A percentile compares a stretch with the other conserved stretches of the same genome.
These are phyloP conservation scores for Phataginus tetradactyla DNA, from an alignment of 2,797 vertebrate species.

Conservation along the genomic window DNA sequence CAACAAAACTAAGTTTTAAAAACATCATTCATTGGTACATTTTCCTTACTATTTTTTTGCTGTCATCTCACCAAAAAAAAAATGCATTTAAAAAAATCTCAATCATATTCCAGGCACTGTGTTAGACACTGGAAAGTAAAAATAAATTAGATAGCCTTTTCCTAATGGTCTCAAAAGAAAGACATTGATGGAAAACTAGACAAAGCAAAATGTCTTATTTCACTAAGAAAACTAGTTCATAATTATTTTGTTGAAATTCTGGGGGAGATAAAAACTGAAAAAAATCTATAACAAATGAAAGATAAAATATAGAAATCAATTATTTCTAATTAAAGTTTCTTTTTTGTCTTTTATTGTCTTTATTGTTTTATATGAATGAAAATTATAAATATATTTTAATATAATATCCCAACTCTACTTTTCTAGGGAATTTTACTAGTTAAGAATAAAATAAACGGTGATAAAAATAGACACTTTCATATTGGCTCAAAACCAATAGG, in stretches of 20 bases:
- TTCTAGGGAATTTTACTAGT: neutral
- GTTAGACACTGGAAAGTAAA: neutral
- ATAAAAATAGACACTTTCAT: neutral
- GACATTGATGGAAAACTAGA: neutral
- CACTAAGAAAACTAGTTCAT: neutral
- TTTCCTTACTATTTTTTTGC: neutral
- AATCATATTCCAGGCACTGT: too few species aligned
- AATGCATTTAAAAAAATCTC: neutral
- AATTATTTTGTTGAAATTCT: neutral
- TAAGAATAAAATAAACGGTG: neutral
- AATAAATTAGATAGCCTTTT: neutral
- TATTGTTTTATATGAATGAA: neutral
- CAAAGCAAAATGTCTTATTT: neutral
- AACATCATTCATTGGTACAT: neutral
- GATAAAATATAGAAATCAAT: neutral
- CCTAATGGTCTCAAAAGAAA: neutral
- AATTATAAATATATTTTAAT: neutral
- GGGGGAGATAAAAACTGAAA: neutral
- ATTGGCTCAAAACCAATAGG: neutral
- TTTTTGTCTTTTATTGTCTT: neutral
- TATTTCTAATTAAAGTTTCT: neutral
- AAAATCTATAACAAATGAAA: neutral
- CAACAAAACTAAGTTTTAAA: neutral
- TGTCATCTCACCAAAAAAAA: neutral
- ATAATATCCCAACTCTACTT: neutral